Conservation (phyloP, 1,140 invertebrate genomes). For the Gonatopus flavifemur region DNA sequence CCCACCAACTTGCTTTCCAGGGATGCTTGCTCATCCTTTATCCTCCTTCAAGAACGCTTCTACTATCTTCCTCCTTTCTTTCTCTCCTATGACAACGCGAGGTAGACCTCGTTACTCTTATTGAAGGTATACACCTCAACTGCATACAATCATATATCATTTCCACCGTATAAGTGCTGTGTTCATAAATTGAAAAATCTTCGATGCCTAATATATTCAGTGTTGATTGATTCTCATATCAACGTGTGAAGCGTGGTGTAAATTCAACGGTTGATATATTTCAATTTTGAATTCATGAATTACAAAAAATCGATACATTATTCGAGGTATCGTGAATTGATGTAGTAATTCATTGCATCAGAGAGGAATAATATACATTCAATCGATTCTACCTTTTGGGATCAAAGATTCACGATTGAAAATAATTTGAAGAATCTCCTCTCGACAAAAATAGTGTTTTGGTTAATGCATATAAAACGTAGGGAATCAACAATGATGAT, state of each 20-base stretch:
- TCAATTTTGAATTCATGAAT: too few species aligned
- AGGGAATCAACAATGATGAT: too few species aligned
- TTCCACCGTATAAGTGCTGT: background rate
- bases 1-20: constrained; percentile 17
- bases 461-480: too few species aligned
- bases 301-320: too few species aligned
- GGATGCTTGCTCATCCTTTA: constrained; percentile 37
- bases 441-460: too few species aligned
- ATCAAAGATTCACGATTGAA: too few species aligned
- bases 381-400: too few species aligned
- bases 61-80: constrained; percentile 12
- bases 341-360: too few species aligned
- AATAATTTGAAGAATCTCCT: too few species aligned
- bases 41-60: constrained; percentile 17
- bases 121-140: background rate
- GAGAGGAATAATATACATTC: too few species aligned
- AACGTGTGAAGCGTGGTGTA: background rate
- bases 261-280: background rate
- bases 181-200: too few species aligned
- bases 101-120: background rate
- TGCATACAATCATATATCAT: background rate
- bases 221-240: background rate
- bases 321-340: too few species aligned
- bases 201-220: background rate
- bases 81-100: background rate